Evolutionary conservation across 2,888 invertebrate species (phyloP).

Genomic region (Electrophaes corylata): DNA sequence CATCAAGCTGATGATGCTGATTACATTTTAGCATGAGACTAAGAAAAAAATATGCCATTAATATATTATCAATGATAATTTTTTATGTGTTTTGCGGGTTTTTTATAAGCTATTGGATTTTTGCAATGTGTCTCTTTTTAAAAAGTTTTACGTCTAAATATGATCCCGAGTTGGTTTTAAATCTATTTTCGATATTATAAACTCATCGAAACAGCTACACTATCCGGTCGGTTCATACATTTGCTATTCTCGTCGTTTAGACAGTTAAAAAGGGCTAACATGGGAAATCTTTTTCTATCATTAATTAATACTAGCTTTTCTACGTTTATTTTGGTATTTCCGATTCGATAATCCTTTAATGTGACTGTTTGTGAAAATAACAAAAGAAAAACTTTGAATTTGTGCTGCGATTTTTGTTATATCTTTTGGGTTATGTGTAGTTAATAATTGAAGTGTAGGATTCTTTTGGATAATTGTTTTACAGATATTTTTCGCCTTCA

Average conservation of each 20-base stretch:
- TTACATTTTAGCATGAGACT: no score
- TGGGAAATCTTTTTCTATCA: constrained; percentile 64
- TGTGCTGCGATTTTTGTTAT: constrained; percentile 7
- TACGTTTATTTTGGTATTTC: constrained; percentile 37
- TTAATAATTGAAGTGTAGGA: neutral
- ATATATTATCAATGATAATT: no score
- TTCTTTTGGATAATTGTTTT: neutral
- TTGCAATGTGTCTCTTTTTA: no score
- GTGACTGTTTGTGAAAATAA: constrained; percentile 19
- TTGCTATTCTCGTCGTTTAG: constrained; percentile 53
- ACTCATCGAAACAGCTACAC: neutral
- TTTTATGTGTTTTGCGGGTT: no score
- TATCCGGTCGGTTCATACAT: constrained; percentile 33
- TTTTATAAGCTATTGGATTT: no score
- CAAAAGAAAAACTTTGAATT: constrained; percentile 5
- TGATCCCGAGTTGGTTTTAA: no score
- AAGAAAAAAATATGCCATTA: no score
- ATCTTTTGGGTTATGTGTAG: neutral
- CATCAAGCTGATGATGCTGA: no score
- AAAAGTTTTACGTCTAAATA: no score
- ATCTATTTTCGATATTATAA: neutral
- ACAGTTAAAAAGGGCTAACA: constrained; percentile 53
- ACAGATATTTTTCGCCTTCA: no score
- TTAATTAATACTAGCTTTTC: constrained; percentile 58
- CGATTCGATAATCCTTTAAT: constrained; percentile 27